Base-by-base conservation (phyloP, 1,140 invertebrate genomes). In the Chironomus striatipennis region DNA sequence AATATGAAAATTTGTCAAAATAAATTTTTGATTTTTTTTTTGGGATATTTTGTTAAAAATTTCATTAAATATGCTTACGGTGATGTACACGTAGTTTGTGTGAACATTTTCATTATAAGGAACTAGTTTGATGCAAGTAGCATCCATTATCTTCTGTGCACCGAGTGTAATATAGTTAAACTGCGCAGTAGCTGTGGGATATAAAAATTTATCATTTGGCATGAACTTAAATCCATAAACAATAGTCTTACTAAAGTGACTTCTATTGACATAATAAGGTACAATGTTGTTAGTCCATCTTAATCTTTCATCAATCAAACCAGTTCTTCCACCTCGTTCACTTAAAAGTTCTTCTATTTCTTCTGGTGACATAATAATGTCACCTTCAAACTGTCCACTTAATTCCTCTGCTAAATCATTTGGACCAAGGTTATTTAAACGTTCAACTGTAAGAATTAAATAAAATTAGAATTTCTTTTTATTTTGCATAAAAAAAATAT, bases 221-320 rank as follows among this genome's bases (percentile, higher is more conserved):
- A n/a, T n/a, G n/a, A 17, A 7, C 15, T 20, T 2, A 2, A 67
- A 20, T 8, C n/a, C n/a, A n/a, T n/a, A 67, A 67, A 67, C 18
- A 34, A 34, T 34, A 34, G 1, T 5, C 84, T 84, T 83, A 89
- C 88, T 82, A 76, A 90, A 90, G 78, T 88, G 85, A 67, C 86
- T 84, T 75, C 85, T 83, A 7, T 86, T 83, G 70, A 91, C 89
- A 57, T 83, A 83, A 77, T 88, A 89, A 34, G 89, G 83, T 3
- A 91, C 84, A 75, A 87, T 81, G 74, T 87, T 89, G 42, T 84
- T 81, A 0, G 85, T 85, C 90, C 90, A 91, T 73, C 86, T 82
- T 42, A 84, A 85, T 2, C 83, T 83, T 9, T 82, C 83, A 75
- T 90, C 85, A 17, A 85, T 79, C 0, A 90, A 79, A 4, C 88